phyloP scores from a whole-genome alignment of 2,113 vertebrate species.

The Rafetus swinhoei region DNA sequence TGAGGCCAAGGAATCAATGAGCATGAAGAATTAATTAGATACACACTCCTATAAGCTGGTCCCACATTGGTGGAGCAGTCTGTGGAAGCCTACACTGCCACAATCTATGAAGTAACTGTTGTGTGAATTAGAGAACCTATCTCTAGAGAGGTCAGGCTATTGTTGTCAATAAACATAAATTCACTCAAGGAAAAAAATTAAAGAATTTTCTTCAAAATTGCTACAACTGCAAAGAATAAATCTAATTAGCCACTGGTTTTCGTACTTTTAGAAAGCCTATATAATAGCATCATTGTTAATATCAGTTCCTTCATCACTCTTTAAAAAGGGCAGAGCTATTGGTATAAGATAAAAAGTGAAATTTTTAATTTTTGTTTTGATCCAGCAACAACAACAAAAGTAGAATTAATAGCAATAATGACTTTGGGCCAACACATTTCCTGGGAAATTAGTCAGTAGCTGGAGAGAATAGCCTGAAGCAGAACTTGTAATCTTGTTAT shows the following conservation, averaged over 20 bases:
- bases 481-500: background rate
- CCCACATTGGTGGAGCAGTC: background rate
- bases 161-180: background rate
- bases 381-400: background rate
- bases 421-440: background rate
- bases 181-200: background rate
- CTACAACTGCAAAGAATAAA: constrained; percentile 10
- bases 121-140: background rate
- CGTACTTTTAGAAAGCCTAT: background rate
- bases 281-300: background rate
- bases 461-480: background rate
- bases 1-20: background rate
- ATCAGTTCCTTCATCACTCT: background rate
- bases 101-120: background rate
- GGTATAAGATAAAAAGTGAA: background rate
- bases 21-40: background rate
- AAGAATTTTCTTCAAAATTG: background rate
- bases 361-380: background rate
- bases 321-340: background rate
- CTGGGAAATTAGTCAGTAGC: background rate
- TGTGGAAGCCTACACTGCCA: background rate
- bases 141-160: background rate
- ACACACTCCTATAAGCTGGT: background rate
- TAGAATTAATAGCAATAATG: background rate
- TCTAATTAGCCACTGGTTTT: background rate